Percentiles rank a stretch among this genome's conserved stretches.
Evolutionary conservation across 92 coral and sea anemone species (phyloP).

Genomic region (Hydrozoanthus gracilis): DNA sequence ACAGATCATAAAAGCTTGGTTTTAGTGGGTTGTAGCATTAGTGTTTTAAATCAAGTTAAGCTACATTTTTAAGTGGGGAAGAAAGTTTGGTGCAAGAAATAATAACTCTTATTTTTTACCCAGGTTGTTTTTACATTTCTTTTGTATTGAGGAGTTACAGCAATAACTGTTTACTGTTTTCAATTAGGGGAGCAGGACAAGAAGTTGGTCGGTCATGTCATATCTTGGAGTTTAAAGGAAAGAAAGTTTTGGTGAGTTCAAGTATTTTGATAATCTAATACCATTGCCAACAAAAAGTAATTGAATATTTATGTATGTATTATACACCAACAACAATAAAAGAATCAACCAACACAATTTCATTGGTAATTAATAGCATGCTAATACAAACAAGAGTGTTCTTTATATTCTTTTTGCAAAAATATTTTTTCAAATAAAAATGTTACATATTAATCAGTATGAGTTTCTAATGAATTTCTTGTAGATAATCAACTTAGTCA

Average conservation of each 20-base stretch:
- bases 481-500: neutral
- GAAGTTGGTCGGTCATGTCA: constrained; percentile 98
- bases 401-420: too few relatives aligned
- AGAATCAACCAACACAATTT: too few relatives aligned
- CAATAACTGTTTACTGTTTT: neutral
- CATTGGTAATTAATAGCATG: neutral
- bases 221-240: constrained; percentile 95
- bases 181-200: constrained; percentile 91
- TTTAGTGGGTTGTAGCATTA: too few relatives aligned
- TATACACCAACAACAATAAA: too few relatives aligned
- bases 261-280: too few relatives aligned
- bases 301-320: too few relatives aligned
- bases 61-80: neutral
- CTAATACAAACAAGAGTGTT: neutral
- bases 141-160: neutral
- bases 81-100: too few relatives aligned
- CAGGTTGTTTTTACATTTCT: neutral
- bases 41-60: neutral
- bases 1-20: too few relatives aligned
- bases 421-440: too few relatives aligned
- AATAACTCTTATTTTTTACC: too few relatives aligned
- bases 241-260: constrained; percentile 85
- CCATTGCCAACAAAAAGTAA: too few relatives aligned
- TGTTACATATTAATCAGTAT: neutral
- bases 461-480: neutral